Evolutionary conservation across 2,888 invertebrate species (phyloP), one percentile per base, ranked within the genome.

Genomic region (Tipula unca): DNA sequence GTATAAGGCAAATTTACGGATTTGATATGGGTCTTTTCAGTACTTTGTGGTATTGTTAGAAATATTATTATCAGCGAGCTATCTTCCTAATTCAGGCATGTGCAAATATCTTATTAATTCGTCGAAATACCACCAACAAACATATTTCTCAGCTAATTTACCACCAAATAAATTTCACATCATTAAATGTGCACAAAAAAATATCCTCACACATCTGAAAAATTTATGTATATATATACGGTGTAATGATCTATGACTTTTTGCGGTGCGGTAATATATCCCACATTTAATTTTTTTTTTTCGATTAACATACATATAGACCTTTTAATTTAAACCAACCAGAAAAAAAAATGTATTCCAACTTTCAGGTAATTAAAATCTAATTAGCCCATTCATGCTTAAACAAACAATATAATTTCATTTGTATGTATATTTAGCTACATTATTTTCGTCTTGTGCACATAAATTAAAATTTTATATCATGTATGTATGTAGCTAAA

Each of bases 351-450:
- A 32, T 1, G 6, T 25, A 25, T 69, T 69, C 14, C 25, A 69
- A 69, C 69, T 69, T 69, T 69, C 69, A 69, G 69, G 69, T 69
- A 69, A 69, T 69, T 69, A 69, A 69, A 69, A 69, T 69, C 69
- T 69, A 69, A 69, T 69, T 69, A 69, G 69, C 25, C 69, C 25
- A 69, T 69, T 69, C 69, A 69, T 69, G 69, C 69, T 69, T 69
- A 69, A 69, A 25, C 69, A 69, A 69, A 69, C 69, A 69, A 69
- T 13, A 69, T 69, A 69, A 69, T 69, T 69, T 25, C 14, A 69
- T 69, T 25, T 25, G n/a, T 48, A 17, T 48, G 17, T 48, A 17
- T 17, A 10, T n/a, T 0, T 35, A 6, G 13, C 39, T 25, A 25
- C 13, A 69, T 25, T 14, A 14, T 20, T 25, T 25, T 69, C 25